Evolutionary conservation across 2,797 vertebrate genomes (phyloP).

Genomic region (Bradypodion ventrale): DNA sequence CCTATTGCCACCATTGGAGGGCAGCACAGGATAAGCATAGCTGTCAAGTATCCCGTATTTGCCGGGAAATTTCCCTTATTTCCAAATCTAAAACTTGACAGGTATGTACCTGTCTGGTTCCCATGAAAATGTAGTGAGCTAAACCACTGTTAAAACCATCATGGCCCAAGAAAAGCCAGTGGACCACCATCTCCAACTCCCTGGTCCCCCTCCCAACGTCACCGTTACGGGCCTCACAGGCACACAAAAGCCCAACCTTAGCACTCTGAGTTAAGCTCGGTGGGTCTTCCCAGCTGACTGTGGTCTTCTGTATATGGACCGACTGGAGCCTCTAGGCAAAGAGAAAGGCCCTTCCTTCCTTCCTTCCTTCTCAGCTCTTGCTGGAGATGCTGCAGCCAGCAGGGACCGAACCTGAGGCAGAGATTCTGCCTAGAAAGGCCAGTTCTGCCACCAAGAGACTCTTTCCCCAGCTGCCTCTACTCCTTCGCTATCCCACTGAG

Average conservation of each 20-base stretch:
- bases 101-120: constrained; percentile 61
- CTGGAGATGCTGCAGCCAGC: background rate
- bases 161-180: constrained; percentile 33
- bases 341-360: background rate
- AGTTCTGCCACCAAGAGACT: background rate
- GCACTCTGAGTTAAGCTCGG: background rate
- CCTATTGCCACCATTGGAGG: no score
- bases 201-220: constrained; percentile 10
- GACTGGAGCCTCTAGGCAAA: background rate
- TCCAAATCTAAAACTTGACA: no score
- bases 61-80: no score
- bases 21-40: no score
- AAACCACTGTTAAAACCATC: constrained; percentile 30
- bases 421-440: background rate
- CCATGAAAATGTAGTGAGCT: constrained; percentile 61
- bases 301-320: background rate
- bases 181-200: constrained; percentile 41
- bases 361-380: background rate
- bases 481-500: background rate
- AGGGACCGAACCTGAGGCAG: background rate
- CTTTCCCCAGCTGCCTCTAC: background rate
- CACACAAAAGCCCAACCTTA: background rate
- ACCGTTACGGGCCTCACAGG: background rate
- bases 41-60: no score
- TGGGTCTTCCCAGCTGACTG: background rate